Evolutionary conservation across 2,888 invertebrate species (phyloP).

Genomic region (Trichacis sp.): DNA sequence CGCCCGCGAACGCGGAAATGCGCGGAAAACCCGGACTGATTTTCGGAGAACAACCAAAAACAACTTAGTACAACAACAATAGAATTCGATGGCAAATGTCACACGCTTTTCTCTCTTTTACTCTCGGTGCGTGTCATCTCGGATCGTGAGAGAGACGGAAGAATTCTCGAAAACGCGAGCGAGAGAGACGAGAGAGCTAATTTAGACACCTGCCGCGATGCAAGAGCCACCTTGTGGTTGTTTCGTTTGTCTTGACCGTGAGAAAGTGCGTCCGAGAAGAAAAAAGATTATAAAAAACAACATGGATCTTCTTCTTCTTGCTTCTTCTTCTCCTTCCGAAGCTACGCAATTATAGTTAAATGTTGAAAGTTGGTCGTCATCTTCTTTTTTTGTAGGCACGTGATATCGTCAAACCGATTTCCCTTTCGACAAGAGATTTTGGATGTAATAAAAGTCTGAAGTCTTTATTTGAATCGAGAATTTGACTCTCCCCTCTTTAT

Average conservation of each 20-base stretch:
- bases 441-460: too few species aligned
- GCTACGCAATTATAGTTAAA: too few species aligned
- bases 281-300: not conserved
- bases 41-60: conserved; percentile 1
- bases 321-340: too few species aligned
- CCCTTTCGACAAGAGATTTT: too few species aligned
- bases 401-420: too few species aligned
- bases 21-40: not conserved
- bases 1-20: not conserved
- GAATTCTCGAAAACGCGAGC: not conserved
- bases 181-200: conserved; percentile 1
- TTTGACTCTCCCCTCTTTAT: too few species aligned
- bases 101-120: too few species aligned
- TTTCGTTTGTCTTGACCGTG: conserved; percentile 6
- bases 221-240: conserved; percentile 38
- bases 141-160: not conserved
- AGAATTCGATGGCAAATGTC: conserved; percentile 15
- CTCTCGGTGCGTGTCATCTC: conserved; percentile 29
- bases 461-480: too few species aligned
- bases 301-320: too few species aligned
- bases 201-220: conserved; percentile 32
- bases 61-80: conserved; percentile 14
- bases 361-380: too few species aligned
- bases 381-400: too few species aligned
- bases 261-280: not conserved